Evolutionary conservation across 2,888 invertebrate species (phyloP), one percentile per base, ranked within the genome.

Genomic region (Empis livida): DNA sequence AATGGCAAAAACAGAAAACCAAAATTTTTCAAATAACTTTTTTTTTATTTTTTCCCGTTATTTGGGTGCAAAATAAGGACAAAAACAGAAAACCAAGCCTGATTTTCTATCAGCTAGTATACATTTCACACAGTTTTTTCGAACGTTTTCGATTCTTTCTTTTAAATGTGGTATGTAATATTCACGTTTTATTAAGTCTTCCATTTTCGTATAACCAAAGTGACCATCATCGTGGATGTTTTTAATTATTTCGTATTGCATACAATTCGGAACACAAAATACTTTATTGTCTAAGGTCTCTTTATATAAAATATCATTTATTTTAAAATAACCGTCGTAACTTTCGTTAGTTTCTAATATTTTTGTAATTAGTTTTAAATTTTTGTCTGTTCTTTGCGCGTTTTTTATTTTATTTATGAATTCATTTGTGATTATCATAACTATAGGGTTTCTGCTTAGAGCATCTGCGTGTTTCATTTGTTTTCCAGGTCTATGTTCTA

Each of bases 21-120:
- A n/a, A n/a, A n/a, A n/a, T n/a, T n/a, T n/a, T n/a, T n/a, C n/a
- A n/a, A n/a, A n/a, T n/a, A n/a, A n/a, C n/a, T n/a, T n/a, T n/a
- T n/a, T n/a, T n/a, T n/a, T n/a, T n/a, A n/a, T n/a, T n/a, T n/a
- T n/a, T n/a, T n/a, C n/a, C n/a, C n/a, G n/a, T n/a, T n/a, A n/a
- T n/a, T n/a, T n/a, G n/a, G n/a, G n/a, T n/a, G n/a, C n/a, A n/a
- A n/a, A n/a, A n/a, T n/a, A n/a, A n/a, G n/a, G n/a, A n/a, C n/a
- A n/a, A n/a, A n/a, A n/a, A n/a, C n/a, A n/a, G n/a, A n/a, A n/a
- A n/a, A n/a, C n/a, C n/a, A n/a, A n/a, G 0, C 62, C 65, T 2
- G 39, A 47, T 42, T 64, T 43, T 55, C 56, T 47, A 43, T 55
- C 35, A 13, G 47, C 30, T 42, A 55, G 23, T 11, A 54, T 54